Percentiles rank a stretch among this genome's conserved stretches.
Conservation (phyloP, 2,797 vertebrate genomes). For the Gastrophryne carolinensis region DNA sequence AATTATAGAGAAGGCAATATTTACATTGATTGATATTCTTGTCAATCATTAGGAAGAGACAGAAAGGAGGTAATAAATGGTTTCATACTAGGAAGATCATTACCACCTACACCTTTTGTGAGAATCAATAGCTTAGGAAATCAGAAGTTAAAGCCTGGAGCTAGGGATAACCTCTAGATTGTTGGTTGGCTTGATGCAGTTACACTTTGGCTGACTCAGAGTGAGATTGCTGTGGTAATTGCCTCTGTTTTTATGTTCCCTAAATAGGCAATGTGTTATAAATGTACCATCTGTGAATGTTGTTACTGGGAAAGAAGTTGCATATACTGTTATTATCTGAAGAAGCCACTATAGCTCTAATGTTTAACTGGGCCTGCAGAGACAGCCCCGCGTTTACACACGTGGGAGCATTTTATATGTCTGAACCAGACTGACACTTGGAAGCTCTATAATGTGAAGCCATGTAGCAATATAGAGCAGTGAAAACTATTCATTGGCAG, state of each 20-base stretch:
- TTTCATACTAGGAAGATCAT: background rate
- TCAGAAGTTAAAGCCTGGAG: background rate
- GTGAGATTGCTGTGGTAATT: constrained; percentile 23
- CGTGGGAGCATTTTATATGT: constrained; percentile 9
- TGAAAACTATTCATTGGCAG: background rate
- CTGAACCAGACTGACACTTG: constrained; percentile 16
- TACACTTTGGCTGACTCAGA: background rate
- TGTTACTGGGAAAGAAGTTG: constrained; percentile 13
- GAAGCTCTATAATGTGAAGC: background rate
- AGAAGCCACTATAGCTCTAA: constrained; percentile 28
- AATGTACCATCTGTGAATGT: constrained; percentile 42
- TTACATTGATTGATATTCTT: constrained; percentile 17
- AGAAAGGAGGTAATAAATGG: background rate
- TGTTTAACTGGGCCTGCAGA: constrained; percentile 43
- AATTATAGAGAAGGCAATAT: constrained; percentile 25
- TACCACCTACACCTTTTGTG: background rate
- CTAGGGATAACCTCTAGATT: constrained; percentile 26
- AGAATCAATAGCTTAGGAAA: background rate
- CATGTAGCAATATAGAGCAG: background rate
- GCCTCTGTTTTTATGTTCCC: constrained; percentile 19
- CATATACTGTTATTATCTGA: constrained; percentile 28
- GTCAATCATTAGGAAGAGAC: background rate
- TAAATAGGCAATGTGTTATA: constrained; percentile 28
- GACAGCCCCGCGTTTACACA: background rate
- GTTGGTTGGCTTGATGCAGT: background rate